Base-by-base conservation (phyloP, 2,888 invertebrate genomes). In the Sarcophaga variegata region DNA sequence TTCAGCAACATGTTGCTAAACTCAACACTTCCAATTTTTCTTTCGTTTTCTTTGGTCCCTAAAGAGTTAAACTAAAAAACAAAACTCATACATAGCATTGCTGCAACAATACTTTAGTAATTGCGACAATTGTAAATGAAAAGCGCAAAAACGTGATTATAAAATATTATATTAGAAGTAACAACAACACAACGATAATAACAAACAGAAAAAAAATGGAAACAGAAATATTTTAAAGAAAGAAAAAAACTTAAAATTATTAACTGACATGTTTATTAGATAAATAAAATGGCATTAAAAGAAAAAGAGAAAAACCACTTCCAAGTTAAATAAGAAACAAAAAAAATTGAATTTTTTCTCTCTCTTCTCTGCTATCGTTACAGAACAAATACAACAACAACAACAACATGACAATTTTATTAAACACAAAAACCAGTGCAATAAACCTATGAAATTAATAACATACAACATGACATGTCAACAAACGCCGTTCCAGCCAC, bases 351-450 rank as follows among this genome's bases (percentile, higher is more conserved):
- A 80, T 64, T 49, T 77, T 14, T 63, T 81, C 80, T 11, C 74
- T 49, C 62, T 63, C 62, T 79, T n/a, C 47, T 22, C 60, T 64
- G 77, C 60, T 63, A 20, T 78, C 47, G 47, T 89, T 86, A 10
- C 85, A 89, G 89, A 89, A 78, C 89, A 89, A 89, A 80, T 69
- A 80, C 83, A 88, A 87, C 88, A 88, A 76, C 86, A 81, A 81
- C 88, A 88, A 76, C 86, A 81, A 81, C 88, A 88, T 88, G 88
- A 88, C 89, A 88, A 88, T 86, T 83, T 84, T 86, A 86, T 90
- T 89, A 91, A 91, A 88, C 86, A 89, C 78, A 90, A 90, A 90
- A 89, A 90, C 89, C 90, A 89, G 91, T 89, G 91, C 91, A 91
- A 91, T 91, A 90, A 90, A 90, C 83, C 82, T 77, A 79, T 82